Evolutionary conservation across 2,888 invertebrate genomes (phyloP).

Genomic region (Muscina levida): DNA sequence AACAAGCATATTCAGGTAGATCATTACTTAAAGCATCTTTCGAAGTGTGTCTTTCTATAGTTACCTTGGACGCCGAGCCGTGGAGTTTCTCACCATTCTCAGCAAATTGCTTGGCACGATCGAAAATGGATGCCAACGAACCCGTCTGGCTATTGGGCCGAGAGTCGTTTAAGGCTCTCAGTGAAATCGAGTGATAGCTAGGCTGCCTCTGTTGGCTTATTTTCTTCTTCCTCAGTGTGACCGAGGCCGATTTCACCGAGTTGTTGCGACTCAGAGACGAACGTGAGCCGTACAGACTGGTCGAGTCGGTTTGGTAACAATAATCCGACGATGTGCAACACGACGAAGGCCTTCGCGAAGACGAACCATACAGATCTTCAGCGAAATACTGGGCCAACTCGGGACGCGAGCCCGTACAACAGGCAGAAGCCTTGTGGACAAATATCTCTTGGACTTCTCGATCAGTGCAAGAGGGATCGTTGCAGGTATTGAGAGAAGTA

Average conservation of each 20-base stretch:
- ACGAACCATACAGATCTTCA: conserved; percentile 78
- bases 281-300: conserved; percentile 79
- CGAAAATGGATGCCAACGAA: conserved; percentile 78
- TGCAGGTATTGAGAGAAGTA: conserved; percentile 75
- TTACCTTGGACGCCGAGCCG: conserved; percentile 74
- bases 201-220: conserved; percentile 75
- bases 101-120: conserved; percentile 75
- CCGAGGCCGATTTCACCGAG: conserved; percentile 78
- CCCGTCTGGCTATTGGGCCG: conserved; percentile 75
- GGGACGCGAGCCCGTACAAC: conserved; percentile 77
- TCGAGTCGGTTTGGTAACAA: conserved; percentile 79
- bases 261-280: conserved; percentile 79
- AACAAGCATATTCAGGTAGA: conserved; percentile 79
- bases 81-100: conserved; percentile 68
- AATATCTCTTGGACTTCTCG: conserved; percentile 79
- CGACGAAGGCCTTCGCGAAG: conserved; percentile 76
- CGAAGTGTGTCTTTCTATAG: conserved; percentile 77
- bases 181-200: conserved; percentile 78
- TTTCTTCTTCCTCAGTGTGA: conserved; percentile 75
- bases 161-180: conserved; percentile 76
- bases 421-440: conserved; percentile 73
- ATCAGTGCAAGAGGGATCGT: conserved; percentile 76
- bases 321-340: conserved; percentile 80
- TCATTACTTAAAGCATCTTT: conserved; percentile 77
- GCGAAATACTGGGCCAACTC: conserved; percentile 79